Evolutionary conservation across 2,113 vertebrate species (phyloP).

Genomic region (Crotophaga sulcirostris): DNA sequence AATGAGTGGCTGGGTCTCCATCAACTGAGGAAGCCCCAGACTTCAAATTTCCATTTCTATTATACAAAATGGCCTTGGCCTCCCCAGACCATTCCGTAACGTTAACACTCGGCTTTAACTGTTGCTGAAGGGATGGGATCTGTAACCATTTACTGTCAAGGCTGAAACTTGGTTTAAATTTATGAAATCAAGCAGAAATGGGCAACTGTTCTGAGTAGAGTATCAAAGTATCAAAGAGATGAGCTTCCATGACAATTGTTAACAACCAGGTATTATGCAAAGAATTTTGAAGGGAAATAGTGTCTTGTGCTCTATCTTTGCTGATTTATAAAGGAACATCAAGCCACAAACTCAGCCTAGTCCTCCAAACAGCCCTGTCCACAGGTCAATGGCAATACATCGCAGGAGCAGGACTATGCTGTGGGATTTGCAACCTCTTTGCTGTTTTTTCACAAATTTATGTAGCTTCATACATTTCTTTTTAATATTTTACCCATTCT

Average conservation of each 20-base stretch:
- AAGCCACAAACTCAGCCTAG: not conserved
- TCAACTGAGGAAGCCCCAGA: not conserved
- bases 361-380: not conserved
- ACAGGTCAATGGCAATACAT: not conserved
- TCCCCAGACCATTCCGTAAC: not conserved
- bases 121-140: not conserved
- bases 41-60: not conserved
- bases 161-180: not conserved
- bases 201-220: not conserved
- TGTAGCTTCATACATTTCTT: not conserved
- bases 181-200: not conserved
- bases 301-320: not conserved
- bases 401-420: not conserved
- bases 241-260: not conserved
- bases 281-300: not conserved
- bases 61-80: not conserved
- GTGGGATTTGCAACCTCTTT: not conserved
- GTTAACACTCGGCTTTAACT: not conserved
- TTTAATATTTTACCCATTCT: not conserved
- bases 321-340: not conserved
- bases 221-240: not conserved
- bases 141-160: not conserved
- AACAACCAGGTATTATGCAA: not conserved
- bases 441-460: not conserved
- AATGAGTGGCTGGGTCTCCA: not conserved